Conservation (phyloP, 2,113 vertebrate species). For the Crotalus helleri region DNA sequence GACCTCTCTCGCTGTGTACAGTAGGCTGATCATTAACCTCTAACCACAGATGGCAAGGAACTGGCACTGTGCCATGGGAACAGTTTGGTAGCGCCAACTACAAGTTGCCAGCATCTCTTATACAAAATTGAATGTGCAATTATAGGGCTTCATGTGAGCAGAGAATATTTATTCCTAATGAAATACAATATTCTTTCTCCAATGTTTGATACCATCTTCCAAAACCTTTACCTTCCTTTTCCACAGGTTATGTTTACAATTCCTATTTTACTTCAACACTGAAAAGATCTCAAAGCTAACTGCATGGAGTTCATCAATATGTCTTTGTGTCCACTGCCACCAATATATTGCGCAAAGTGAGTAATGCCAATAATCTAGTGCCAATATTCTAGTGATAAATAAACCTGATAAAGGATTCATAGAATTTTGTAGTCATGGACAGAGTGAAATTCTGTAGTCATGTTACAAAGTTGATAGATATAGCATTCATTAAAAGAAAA, state of each 20-base stretch:
- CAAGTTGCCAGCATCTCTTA: not conserved
- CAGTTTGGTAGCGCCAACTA: conserved; percentile 18
- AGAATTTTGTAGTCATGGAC: not conserved
- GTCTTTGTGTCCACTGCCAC: not conserved
- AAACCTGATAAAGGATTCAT: not conserved
- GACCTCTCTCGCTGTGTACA: conserved; percentile 18
- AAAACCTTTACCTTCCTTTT: not conserved
- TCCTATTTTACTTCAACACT: not conserved
- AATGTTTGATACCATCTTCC: not conserved
- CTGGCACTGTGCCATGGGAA: conserved; percentile 26
- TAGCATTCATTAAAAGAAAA: not conserved
- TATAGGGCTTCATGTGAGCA: not conserved
- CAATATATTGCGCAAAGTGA: not conserved
- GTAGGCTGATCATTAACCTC: conserved; percentile 36
- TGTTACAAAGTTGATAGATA: not conserved
- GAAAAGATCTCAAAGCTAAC: not conserved
- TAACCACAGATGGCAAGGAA: conserved; percentile 30
- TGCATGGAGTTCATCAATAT: not conserved
- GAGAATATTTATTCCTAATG: not conserved
- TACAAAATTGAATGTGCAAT: not conserved
- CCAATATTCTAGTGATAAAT: not conserved
- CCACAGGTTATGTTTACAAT: not conserved
- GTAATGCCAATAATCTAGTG: not conserved
- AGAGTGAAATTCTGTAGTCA: not conserved
- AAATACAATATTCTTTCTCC: not conserved